These are phyloP conservation scores for Podarcis lilfordi DNA, from an alignment of 2,797 vertebrate species.

Conservation along the genomic window DNA sequence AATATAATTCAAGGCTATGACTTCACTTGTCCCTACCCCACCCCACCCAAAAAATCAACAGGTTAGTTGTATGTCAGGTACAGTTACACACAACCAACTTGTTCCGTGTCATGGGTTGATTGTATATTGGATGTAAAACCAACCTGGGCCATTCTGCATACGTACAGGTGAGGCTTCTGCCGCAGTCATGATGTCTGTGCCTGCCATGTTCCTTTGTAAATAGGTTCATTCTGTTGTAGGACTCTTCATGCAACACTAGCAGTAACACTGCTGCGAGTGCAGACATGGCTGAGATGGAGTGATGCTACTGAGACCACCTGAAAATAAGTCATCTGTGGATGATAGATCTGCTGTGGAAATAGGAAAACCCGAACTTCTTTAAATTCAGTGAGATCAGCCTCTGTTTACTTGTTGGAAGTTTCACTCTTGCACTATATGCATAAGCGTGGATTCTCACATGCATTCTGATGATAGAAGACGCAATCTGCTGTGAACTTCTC, in stretches of 20 bases:
- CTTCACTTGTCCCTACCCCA: background rate
- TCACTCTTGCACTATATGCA: background rate
- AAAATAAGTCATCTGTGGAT: background rate
- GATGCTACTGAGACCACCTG: background rate
- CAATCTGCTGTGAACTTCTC: background rate
- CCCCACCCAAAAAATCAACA: background rate
- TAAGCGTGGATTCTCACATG: background rate
- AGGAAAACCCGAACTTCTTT: background rate
- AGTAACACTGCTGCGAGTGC: background rate
- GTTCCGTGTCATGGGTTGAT: background rate
- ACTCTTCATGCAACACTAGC: background rate
- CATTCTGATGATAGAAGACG: background rate
- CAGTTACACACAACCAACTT: background rate
- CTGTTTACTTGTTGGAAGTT: background rate
- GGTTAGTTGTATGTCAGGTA: background rate
- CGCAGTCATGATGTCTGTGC: background rate
- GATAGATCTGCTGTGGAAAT: background rate
- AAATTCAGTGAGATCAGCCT: background rate
- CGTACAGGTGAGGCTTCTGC: background rate
- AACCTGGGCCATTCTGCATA: background rate
- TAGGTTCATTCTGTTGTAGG: background rate
- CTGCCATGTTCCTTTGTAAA: background rate
- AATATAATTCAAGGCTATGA: constrained; percentile 2
- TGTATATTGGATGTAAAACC: background rate
- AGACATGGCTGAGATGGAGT: background rate